Evolutionary conservation across 2,888 invertebrate genomes (phyloP), one percentile per base, ranked within the genome.

Genomic region (Erpobdella octoculata): DNA sequence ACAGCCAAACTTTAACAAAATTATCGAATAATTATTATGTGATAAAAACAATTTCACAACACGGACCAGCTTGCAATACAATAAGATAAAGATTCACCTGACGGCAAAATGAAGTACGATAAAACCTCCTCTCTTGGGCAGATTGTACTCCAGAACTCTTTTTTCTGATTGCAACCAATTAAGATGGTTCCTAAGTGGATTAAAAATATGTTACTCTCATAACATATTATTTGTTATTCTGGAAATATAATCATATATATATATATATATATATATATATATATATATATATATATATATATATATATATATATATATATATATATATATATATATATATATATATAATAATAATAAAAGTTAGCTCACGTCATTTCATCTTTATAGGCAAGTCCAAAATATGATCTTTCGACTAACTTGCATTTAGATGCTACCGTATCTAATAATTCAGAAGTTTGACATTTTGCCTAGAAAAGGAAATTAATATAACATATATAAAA

Each of bases 141-240:
- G 81, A 65, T 86, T 86, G 78, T 86, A 85, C 66, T 86, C 86
- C 76, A 86, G 79, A 48, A 86, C 85, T 73, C 83, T 79, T 75
- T 83, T 81, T 75, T 86, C 86, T 71, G 81, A 78, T 72, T 84
- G 83, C 72, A 86, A 78, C 86, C 86, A 86, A 77, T 84, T 82
- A 75, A 80, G 81, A 73, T 85, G 84, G 59, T 83, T 81, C 46
- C 85, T 84, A 41, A 25, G 31, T 33, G 28, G 6, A 53, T 48
- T 9, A 21, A 48, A 48, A 53, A 12, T 25, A 6, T 53, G 15
- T 28, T n/a, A n/a, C n/a, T n/a, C n/a, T n/a, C n/a, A n/a, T n/a
- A n/a, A n/a, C n/a, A n/a, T n/a, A n/a, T n/a, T n/a, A n/a, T n/a
- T n/a, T n/a, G n/a, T n/a, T n/a, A n/a, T n/a, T n/a, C n/a, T n/a